Evolutionary conservation across 2,797 vertebrate genomes (phyloP).

Genomic region (Leucoraja ocellata): DNA sequence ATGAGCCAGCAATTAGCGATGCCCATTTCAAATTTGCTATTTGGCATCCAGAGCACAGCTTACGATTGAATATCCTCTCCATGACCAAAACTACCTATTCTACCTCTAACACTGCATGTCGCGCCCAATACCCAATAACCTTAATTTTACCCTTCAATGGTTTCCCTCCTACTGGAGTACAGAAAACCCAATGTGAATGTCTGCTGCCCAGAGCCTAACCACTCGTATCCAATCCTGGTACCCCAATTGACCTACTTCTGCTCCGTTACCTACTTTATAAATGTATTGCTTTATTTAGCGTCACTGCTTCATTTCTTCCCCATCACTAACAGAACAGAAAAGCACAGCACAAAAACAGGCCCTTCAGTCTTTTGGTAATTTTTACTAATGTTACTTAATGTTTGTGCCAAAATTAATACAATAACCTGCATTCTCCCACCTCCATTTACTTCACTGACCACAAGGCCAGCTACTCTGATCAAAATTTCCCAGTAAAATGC

Average conservation of each 20-base stretch:
- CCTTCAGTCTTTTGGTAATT: too few species aligned
- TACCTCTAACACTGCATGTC: neutral
- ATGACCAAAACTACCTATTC: neutral
- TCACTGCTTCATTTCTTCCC: neutral
- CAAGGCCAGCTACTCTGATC: too few species aligned
- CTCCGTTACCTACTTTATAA: neutral
- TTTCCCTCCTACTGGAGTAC: neutral
- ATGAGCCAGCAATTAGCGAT: neutral
- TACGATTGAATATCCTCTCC: neutral
- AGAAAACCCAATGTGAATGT: neutral
- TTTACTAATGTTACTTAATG: too few species aligned
- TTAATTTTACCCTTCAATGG: neutral
- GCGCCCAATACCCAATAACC: neutral
- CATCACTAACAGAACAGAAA: neutral
- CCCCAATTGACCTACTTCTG: neutral
- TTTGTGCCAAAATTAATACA: too few species aligned
- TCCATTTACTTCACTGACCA: too few species aligned
- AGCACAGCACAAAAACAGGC: too few species aligned
- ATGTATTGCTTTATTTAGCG: neutral
- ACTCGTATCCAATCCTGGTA: neutral
- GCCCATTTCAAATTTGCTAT: neutral
- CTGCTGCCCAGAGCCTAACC: neutral
- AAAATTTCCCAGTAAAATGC: too few species aligned
- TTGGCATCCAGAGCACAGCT: neutral
- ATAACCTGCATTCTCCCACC: too few species aligned